Conservation (phyloP, 2,113 vertebrate genomes). For the Dicaeum eximium region DNA sequence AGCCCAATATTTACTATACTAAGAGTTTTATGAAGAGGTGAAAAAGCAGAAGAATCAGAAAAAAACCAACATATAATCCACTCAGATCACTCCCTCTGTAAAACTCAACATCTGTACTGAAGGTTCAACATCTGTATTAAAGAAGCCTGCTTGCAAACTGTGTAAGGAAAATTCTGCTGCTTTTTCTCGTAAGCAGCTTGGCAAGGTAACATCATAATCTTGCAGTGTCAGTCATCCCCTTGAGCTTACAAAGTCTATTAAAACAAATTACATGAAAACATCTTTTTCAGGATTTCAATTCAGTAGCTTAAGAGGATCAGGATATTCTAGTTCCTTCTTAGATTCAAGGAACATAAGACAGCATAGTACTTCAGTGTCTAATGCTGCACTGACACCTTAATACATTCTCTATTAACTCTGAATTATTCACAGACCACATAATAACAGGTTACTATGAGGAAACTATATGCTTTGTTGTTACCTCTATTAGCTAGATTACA, state of each 20-base stretch:
- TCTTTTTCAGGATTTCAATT: constrained; percentile 7
- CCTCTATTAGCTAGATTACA: background rate
- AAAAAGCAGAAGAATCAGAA: background rate
- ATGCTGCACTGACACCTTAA: background rate
- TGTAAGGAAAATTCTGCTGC: background rate
- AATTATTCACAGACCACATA: background rate
- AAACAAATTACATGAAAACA: constrained; percentile 43
- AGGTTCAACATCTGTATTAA: background rate
- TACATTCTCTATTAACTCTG: background rate
- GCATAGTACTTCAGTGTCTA: background rate
- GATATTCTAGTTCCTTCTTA: background rate
- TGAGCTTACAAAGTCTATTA: constrained; percentile 39
- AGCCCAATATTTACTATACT: background rate
- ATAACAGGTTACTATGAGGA: background rate
- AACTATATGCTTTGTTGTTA: background rate
- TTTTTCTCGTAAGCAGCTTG: constrained; percentile 40
- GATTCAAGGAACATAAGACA: background rate
- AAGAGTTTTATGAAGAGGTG: background rate
- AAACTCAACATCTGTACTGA: background rate
- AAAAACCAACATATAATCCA: background rate
- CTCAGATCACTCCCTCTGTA: background rate
- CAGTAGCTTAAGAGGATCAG: constrained; percentile 17
- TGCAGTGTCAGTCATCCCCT: background rate
- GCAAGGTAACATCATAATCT: constrained; percentile 23
- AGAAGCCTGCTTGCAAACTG: background rate